These are phyloP conservation scores for Oreortyx pictus DNA, from an alignment of 2,797 vertebrate genomes.

Conservation along the genomic window DNA sequence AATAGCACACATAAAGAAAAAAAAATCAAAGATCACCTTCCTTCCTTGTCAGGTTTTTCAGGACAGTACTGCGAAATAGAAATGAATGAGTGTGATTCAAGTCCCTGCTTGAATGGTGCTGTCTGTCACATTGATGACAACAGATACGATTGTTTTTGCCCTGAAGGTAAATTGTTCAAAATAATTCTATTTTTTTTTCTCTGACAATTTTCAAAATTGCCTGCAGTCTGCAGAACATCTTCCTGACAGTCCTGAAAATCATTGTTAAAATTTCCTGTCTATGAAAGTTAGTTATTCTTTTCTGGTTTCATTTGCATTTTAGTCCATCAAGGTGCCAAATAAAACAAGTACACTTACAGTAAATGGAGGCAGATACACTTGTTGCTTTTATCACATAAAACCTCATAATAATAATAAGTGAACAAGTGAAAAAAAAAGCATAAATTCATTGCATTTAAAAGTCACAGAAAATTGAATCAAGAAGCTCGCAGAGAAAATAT, in stretches of 20 bases:
- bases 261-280: neutral
- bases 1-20: neutral
- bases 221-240: constrained; percentile 23
- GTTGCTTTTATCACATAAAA: neutral
- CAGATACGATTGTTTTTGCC: constrained; percentile 81
- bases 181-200: constrained; percentile 68
- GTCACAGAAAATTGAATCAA: neutral
- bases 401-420: neutral
- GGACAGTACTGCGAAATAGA: constrained; percentile 59
- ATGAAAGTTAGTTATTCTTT: neutral
- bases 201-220: constrained; percentile 46
- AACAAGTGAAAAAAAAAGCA: neutral
- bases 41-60: constrained; percentile 77
- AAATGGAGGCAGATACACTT: neutral
- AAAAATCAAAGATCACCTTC: neutral
- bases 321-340: neutral
- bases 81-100: constrained; percentile 45
- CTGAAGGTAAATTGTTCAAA: constrained; percentile 77
- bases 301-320: constrained; percentile 32
- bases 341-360: neutral
- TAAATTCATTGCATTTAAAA: neutral
- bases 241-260: constrained; percentile 26
- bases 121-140: constrained; percentile 71
- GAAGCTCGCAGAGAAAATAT: neutral
- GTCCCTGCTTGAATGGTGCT: constrained; percentile 60